Conservation (phyloP, 2,888 invertebrate genomes). For the Augiades crinisus region DNA sequence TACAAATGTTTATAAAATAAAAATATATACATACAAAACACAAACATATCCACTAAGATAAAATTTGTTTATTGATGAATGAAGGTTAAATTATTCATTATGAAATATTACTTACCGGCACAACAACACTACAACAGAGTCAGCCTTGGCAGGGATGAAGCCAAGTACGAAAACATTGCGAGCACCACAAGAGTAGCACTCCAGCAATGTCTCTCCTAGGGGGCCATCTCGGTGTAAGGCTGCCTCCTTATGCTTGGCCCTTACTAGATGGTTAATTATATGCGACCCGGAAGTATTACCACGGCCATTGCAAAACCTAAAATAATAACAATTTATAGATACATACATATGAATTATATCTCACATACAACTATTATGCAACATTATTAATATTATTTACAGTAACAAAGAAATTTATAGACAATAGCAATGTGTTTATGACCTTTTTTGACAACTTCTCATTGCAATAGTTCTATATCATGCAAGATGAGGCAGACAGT, state of each 20-base stretch:
- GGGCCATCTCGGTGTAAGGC: slow-evolving; percentile 98
- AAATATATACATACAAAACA: too few relatives aligned
- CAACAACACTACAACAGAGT: slow-evolving; percentile 97
- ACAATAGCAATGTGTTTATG: too few relatives aligned
- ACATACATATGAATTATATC: too few relatives aligned
- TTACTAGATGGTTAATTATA: slow-evolving; percentile 98
- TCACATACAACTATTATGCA: too few relatives aligned
- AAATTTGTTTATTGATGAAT: background rate
- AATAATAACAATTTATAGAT: too few relatives aligned
- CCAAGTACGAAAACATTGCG: slow-evolving; percentile 99
- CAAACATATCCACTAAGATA: too few relatives aligned
- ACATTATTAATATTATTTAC: too few relatives aligned
- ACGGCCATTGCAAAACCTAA: slow-evolving; percentile 97
- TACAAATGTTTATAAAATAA: too few relatives aligned
- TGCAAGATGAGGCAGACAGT: too few relatives aligned
- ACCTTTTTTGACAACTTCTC: too few relatives aligned
- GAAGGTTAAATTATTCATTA: background rate
- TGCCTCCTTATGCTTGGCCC: slow-evolving; percentile 99
- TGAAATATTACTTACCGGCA: slow-evolving; percentile 84
- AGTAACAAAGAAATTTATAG: too few relatives aligned
- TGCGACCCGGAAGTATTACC: slow-evolving; percentile 99
- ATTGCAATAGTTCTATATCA: too few relatives aligned
- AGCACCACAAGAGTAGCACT: slow-evolving; percentile 99
- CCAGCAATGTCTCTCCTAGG: slow-evolving; percentile 97
- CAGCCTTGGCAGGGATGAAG: slow-evolving; percentile 99